Evolutionary conservation across 1,140 invertebrate species (phyloP), one percentile per base, ranked within the genome.

Genomic region (Coptotermes formosanus): DNA sequence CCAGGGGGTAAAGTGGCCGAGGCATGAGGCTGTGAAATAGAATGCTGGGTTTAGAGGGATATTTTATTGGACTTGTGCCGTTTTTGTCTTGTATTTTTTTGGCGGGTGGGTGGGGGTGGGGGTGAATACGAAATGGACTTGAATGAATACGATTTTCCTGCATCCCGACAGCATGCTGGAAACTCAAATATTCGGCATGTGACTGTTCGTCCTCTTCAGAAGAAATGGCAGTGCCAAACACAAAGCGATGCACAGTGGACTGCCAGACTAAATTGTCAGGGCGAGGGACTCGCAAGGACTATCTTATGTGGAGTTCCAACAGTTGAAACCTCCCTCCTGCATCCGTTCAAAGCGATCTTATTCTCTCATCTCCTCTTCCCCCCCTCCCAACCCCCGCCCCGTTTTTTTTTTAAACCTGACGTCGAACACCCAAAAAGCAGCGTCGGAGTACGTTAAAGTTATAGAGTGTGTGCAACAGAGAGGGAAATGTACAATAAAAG

Each of bases 361-460:
- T 30, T 55, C n/a, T 30, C 64, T 30, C 25, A 11, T 8, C 64
- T 16, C 25, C 8, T n/a, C n/a, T n/a, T n/a, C n/a, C n/a, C n/a
- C n/a, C n/a, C n/a, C n/a, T n/a, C n/a, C n/a, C n/a, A n/a, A n/a
- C n/a, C n/a, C n/a, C 25, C 9, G 3, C 3, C 21, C 55, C 55
- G 3, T 23, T 23, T 38, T 38, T 59, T 59, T 59, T 59, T 59
- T 19, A 59, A 64, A 75, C 64, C 64, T 75, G 64, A 75, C 64
- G 64, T 75, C 64, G 64, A 75, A 75, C 64, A 75, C n/a, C 64
- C 64, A 75, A 75, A 55, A 75, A 75, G 64, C 64, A 75, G n/a
- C 64, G 64, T 30, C 8, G 64, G 64, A 75, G 64, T 75, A 69
- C 6, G 64, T 69, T n/a, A 2, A 75, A n/a, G 64, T 75, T 75